Evolutionary conservation across 1,140 invertebrate genomes (phyloP), one percentile per base, ranked within the genome.

Genomic region (Steinernema feltiae): DNA sequence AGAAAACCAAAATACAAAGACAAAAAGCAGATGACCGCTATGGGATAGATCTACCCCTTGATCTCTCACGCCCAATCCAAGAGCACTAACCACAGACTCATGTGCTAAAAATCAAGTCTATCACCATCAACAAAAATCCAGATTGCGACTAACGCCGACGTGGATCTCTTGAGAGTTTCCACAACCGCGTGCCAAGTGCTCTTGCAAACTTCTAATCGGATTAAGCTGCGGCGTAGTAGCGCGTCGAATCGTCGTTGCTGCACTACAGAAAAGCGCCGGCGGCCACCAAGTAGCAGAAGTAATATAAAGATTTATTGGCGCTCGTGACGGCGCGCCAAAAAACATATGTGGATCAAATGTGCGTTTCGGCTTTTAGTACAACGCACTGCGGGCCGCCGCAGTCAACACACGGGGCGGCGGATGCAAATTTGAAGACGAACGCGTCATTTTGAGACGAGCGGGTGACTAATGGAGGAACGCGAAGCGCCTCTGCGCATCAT

Each of bases 311-410:
- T 63, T 63, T 63, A 63, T 63, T 63, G 53, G 12, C 53, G 15
- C 24, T 27, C 53, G 53, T n/a, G n/a, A n/a, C n/a, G 15, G 7
- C 7, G 53, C 53, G 53, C 24, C 53, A 63, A 63, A 63, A 63
- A 63, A 63, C 53, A 63, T 63, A 63, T 63, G n/a, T n/a, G 53
- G 53, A 63, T 63, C 53, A 63, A 63, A 63, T 63, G 53, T n/a
- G 53, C 24, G 35, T 41, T 41, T 41, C 35, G 35, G 18, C 24
- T 63, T 12, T 21, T 63, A 63, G 53, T 63, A 63, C 53, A 63
- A 63, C 53, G 53, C 53, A 21, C 53, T 27, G 53, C 24, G 15
- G 15, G 41, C 7, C 41, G 41, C 7, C 41, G 41, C 41, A 46
- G 41, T 12, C 41, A 12, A 7, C 7, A 46, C 15, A 15, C 3